Base-by-base conservation (phyloP, 2,113 vertebrate species). In the Epinephelus fuscoguttatus region DNA sequence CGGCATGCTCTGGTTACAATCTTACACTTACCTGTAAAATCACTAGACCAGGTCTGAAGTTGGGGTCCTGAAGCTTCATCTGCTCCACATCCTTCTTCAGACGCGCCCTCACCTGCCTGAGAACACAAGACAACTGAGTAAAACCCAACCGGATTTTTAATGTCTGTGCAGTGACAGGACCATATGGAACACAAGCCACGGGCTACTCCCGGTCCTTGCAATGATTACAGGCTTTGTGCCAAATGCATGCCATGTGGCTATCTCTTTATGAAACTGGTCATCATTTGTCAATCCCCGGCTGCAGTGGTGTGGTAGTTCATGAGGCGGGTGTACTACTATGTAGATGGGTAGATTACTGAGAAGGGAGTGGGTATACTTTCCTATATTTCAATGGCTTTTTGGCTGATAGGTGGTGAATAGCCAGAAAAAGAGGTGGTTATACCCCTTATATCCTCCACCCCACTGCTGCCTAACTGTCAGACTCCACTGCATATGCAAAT, bases 31-130 rank as follows among this genome's bases (percentile, higher is more conserved):
- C 98, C 97, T 99, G 98, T 78, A 99, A 89, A 92, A 99, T 97
- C 56, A 98, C 97, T 1, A 99, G 95, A 61, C 98, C 97, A 10
- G 98, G 98, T 78, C 80, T 95, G 91, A 99, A 99, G 81, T 96
- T 96, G 18, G 97, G 95, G 69, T 94, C 93, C 60, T 91, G 93
- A n/a, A 93, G 88, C 91, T 95, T 97, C 96, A 99, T 96, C 84
- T 96, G 94, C 75, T 84, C 57, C 53, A 99, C 97, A 84, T 98
- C 96, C 60, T 94, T 92, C 93, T 98, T 99, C 77, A 99, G 94
- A 73, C 89, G 95, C 49, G 96, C 95, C 89, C 96, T 96, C 90
- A 99, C 96, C 95, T 97, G 95, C 62, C 98, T 99, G 90, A 73
- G 85, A 80, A 83, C 27, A 88, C 6, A 75, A 55, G 13, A 18